These are phyloP conservation scores for Sylvia atricapilla DNA, from an alignment of 2,113 vertebrate genomes.

Conservation along the genomic window DNA sequence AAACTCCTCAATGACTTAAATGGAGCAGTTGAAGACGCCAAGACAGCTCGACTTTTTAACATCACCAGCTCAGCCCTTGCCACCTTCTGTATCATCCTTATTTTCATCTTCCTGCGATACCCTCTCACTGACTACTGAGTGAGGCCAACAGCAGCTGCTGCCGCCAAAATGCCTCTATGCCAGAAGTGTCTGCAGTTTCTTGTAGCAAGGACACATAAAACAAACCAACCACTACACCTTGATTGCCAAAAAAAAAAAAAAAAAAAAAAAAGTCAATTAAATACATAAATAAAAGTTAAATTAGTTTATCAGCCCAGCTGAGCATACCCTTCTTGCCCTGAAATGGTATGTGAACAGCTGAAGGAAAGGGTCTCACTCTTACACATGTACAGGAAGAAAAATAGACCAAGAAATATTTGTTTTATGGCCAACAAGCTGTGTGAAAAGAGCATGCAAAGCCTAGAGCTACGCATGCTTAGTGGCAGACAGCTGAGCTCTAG, in stretches of 20 bases:
- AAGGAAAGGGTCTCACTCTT: slow-evolving; percentile 23
- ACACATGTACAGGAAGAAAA: not conserved
- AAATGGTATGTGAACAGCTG: not conserved
- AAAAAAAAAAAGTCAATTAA: not conserved
- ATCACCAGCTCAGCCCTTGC: slow-evolving; percentile 82
- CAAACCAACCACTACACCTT: not conserved
- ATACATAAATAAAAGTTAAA: not conserved
- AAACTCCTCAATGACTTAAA: slow-evolving; percentile 81
- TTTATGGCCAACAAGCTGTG: not conserved
- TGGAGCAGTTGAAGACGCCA: slow-evolving; percentile 80
- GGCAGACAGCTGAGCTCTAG: not conserved
- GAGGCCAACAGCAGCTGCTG: not conserved
- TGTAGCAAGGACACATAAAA: slow-evolving; percentile 48
- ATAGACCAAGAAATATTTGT: not conserved
- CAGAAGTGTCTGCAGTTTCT: slow-evolving; percentile 56
- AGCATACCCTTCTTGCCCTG: not conserved
- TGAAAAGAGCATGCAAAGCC: not conserved
- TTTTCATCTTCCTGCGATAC: slow-evolving; percentile 81
- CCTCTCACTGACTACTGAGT: slow-evolving; percentile 79
- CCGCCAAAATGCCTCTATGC: slow-evolving; percentile 2
- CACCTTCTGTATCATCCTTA: slow-evolving; percentile 77
- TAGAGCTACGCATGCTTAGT: accelerated
- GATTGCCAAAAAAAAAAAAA: not conserved
- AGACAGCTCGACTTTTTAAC: slow-evolving; percentile 81
- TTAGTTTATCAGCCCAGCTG: not conserved